Evolutionary conservation across 2,113 vertebrate genomes (phyloP), one percentile per base, ranked within the genome.

Genomic region (Brachionichthys hirsutus): DNA sequence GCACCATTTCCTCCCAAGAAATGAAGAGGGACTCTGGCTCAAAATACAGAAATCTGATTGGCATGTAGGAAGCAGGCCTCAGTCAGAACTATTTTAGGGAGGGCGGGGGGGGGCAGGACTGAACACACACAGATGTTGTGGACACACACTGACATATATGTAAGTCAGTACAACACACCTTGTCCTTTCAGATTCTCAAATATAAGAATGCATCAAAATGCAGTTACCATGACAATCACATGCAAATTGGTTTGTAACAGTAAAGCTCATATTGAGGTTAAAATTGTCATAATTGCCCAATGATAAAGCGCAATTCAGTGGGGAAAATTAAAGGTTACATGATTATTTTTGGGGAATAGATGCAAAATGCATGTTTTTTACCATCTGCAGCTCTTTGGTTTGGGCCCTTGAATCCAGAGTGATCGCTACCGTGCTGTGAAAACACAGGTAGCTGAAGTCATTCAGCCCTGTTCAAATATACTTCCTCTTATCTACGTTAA

Each of bases 21-120:
- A 88, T 84, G 54, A 80, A 70, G 49, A 34, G 13, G 64, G 59
- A 59, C 70, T 72, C 54, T 81, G 75, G 83, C 70, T 11, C 36
- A 8, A 42, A 71, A 86, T 62, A 83, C 59, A 80, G 63, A 47
- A 58, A 71, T 59, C 36, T 74, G 63, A 84, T 81, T 84, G 80
- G 76, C 80, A 83, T 53, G 20, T 47, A 73, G 24, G 54, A 38
- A 36, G 43, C 19, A 1, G 60, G 38, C 45, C 46, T 68, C 12
- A 8, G 77, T 56, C 74, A 82, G 57, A 46, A 42, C 0, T 0
- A 70, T 78, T 78, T 17, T 71, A 66, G 64, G 84, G n/a, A n/a
- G n/a, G n/a, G n/a, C n/a, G n/a, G n/a, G 66, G 64, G 80, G 36
- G 70, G 78, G 62, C 54, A 3, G n/a, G 17, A 47, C 66, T 58